phyloP scores from a whole-genome alignment of 2,113 vertebrate species.

The Oreochromis niloticus region DNA sequence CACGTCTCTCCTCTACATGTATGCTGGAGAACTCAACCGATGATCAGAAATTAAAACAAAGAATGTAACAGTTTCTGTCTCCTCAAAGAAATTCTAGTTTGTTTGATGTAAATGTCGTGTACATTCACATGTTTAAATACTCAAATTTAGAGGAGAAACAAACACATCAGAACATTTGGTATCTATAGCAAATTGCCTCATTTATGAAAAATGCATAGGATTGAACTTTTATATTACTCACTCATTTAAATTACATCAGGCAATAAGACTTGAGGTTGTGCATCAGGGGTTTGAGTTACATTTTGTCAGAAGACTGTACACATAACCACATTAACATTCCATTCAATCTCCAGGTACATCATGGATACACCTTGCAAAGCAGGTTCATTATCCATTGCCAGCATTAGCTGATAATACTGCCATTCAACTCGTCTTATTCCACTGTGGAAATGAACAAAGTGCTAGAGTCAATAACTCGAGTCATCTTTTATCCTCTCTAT shows the following conservation, averaged over 20 bases:
- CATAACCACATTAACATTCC: not conserved
- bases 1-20: not conserved
- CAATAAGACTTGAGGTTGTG: not conserved
- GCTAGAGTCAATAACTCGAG: not conserved
- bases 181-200: not conserved
- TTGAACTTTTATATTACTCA: not conserved
- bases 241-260: not conserved
- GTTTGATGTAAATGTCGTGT: not conserved
- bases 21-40: too few relatives aligned
- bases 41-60: not conserved
- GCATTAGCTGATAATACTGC: not conserved
- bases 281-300: not conserved
- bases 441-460: not conserved
- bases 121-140: not conserved
- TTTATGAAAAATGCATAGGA: not conserved
- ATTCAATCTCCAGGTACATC: not conserved
- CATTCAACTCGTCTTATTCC: not conserved
- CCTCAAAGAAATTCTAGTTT: not conserved
- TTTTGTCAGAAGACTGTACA: not conserved
- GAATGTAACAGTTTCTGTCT: not conserved
- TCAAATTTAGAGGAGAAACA: not conserved
- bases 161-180: rapidly evolving
- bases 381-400: not conserved
- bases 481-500: not conserved
- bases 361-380: not conserved